Evolutionary conservation across 1,140 invertebrate species (phyloP), one percentile per base, ranked within the genome.

Genomic region (Drosophila virilis): DNA sequence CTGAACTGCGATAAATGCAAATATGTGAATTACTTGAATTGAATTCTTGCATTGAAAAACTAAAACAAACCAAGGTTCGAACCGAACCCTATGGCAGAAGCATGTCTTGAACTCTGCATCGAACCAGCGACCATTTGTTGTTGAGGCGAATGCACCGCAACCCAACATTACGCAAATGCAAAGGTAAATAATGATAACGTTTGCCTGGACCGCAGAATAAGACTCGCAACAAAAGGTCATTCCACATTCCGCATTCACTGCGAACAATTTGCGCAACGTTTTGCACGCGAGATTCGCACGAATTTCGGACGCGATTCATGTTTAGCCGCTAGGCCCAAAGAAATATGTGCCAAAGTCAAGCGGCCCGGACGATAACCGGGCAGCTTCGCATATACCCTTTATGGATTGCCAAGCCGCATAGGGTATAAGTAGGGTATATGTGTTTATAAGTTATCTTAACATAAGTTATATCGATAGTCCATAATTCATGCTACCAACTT

Each of bases 251-350:
- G 10, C 43, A 55, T 46, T 48, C n/a, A 37, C 48, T 52, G 38
- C 48, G 10, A 58, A 58, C 33, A 13, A 5, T 60, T 74, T 74
- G 58, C 66, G 57, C 51, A 74, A 74, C 60, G 17, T 61, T 33
- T 62, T 48, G 37, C 37, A 40, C 38, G 33, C 45, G 33, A 64
- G 45, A 72, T 51, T 72, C 52, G 51, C 60, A 9, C 28, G 60
- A 64, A 55, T 70, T 67, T 43, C 9, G 28, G 10, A 17, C 13
- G 22, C n/a, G 48, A 17, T 22, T 50, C 4, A 33, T 50, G 46
- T 28, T 50, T 12, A 8, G n/a, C 32, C 22, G 50, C 37, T 58
- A 22, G 55, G 12, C 37, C 43, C 3, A 17, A 22, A 46, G 8
- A 6, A n/a, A 57, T 28, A 42, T 58, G 35, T 65, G 60, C 37